Base-by-base conservation (phyloP, 1,140 invertebrate genomes). In the Pseudomyrmex gracilis region DNA sequence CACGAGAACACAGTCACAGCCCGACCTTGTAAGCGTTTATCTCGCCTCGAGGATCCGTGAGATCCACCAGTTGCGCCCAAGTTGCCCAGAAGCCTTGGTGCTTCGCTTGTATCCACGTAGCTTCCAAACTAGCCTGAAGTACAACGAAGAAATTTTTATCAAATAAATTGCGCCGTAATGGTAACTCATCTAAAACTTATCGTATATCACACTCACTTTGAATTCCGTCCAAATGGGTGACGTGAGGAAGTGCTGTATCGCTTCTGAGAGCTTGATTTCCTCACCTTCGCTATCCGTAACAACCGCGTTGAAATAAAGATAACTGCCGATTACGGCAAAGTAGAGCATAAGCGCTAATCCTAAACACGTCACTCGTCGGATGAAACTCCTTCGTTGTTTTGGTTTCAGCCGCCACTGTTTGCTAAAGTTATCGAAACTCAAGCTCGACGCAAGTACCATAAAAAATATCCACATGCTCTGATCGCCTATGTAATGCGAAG, bases 281-380 rank as follows among this genome's bases (percentile, higher is more conserved):
- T 98, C 97, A 5, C 98, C 98, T 83, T 98, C 97, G 71, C 96
- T 96, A 90, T 98, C 97, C 1, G 96, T 97, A 15, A 99, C 95
- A 58, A 96, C 97, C 13, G 98, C 97, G 92, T 99, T 99, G 93
- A 98, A 99, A 93, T 98, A 98, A 15, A 99, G 94, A 84, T 97
- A 98, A 43, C 97, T 97, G 24, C 94, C 92, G 96, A 97, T 98
- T 0, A 99, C 89, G 0, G 95, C 95, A 0, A 96, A 87, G 90
- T 98, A 99, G 0, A 99, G 84, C 4, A 95, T 84, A 0, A 95
- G 94, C 85, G 96, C 97, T 0, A 96, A 47, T 0, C 92, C 87
- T 3, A 99, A 90, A 8, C 95, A 92, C 0, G 93, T 74, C 0
- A 96, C 87, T 82, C 97, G 93, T 2, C 90, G 84, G 0, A 78